Base-by-base conservation (phyloP, 2,888 invertebrate species). In the Pseudococcus jackbeardsleyi region DNA sequence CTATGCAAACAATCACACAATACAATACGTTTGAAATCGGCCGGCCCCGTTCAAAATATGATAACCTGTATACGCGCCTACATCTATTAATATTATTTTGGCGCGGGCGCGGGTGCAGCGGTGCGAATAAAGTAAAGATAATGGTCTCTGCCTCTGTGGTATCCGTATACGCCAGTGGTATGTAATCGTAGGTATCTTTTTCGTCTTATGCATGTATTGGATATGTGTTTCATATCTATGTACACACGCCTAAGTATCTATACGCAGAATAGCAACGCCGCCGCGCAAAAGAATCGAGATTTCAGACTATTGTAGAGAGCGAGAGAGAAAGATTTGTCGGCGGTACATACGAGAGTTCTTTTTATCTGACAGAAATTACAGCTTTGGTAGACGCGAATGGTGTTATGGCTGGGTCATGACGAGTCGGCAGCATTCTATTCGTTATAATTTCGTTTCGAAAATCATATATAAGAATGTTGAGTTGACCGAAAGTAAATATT, bases 321-420 rank as follows among this genome's bases (percentile, higher is more conserved):
- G 59, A 59, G 50, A 50, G 17, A 22, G 64, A 22, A 19, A 64
- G 59, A 59, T 46, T 46, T 15, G 54, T 26, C 26, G 68, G 22
- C 68, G 68, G 68, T 72, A 72, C 68, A 26, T 11, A 26, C 11
- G 33, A 59, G 26, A 72, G 68, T 72, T 72, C 68, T 72, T 72
- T 72, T 72, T 33, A 72, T 72, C 68, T 72, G 68, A 72, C 68
- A 72, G 68, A 72, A 72, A 72, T 72, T 72, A 72, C 68, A 72
- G 68, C 68, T 72, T 72, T 33, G 33, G 11, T 72, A 72, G 68
- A 72, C 22, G 33, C 68, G 68, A 72, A 59, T 59, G 59, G 68
- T 72, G 68, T 72, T 72, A 72, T 26, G 26, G 68, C 26, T 72
- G 26, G 68, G 26, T 72, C 68, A 72, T 72, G 68, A 72, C 68